Base-by-base conservation (phyloP, 2,797 vertebrate genomes). In the Echiichthys vipera region DNA sequence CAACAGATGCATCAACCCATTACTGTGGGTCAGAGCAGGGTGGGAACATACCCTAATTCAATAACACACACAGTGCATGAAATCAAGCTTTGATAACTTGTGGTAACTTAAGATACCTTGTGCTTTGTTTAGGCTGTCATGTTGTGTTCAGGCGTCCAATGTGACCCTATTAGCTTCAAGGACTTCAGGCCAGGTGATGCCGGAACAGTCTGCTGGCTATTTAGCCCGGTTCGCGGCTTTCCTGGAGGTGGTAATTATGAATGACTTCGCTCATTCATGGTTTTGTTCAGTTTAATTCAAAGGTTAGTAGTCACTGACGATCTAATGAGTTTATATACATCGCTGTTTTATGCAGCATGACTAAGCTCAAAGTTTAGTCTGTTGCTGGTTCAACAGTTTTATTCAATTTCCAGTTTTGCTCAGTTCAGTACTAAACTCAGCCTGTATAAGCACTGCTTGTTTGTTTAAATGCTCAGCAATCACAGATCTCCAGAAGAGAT, bases 81-180 rank as follows among this genome's bases (percentile, higher is more conserved):
- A 86, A 83, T 86, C 84, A 89, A 80, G 89, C 88, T 84, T 84
- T 62, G 67, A 47, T 88, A 89, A 90, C 50, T 37, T 22, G 81
- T 17, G 46, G 69, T 81, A 86, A 89, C 76, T 87, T 73, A 51
- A 69, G 65, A 69, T 57, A 87, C 78, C 78, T 81, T 84, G 75
- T 74, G 78, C 78, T 78, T 83, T 81, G 72, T 87, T 84, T 57
- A 50, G 75, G 64, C 56, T 78, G 80, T 66, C 50, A 14, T 68
- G 49, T 66, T 64, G 74, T 27, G 61, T 76, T 83, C 85, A 51
- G 58, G 61, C 25, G 5, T 62, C 57, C 59, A 34, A 78, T 54
- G 29, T 71, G 57, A 85, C 80, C 82, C 74, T 59, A 18, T 84
- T 75, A 73, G 49, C 47, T 57, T 42, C 6, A 40, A 65, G 55